Percentiles rank a stretch among this genome's conserved stretches.
Evolutionary conservation across 2,113 vertebrate genomes (phyloP).

Genomic region (Cinclus cinclus): DNA sequence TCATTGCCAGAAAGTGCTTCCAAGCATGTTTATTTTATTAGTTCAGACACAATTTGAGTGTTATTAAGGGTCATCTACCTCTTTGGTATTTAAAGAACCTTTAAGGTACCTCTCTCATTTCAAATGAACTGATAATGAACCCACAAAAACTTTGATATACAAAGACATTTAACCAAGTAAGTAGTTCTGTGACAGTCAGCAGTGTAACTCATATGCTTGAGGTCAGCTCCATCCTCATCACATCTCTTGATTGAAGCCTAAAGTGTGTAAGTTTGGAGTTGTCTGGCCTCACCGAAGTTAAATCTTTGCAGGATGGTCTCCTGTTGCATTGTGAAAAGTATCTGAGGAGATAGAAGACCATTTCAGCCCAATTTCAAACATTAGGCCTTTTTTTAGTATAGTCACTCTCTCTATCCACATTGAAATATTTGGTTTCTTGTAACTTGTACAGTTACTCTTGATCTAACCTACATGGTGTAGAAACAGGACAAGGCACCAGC

Average conservation of each 20-base stretch:
- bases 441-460: not conserved
- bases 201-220: not conserved
- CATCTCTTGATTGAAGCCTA: not conserved
- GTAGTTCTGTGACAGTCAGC: not conserved
- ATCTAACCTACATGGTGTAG: not conserved
- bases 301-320: not conserved
- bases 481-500: not conserved
- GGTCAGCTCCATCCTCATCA: not conserved
- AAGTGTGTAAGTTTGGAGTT: not conserved
- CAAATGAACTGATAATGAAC: not conserved
- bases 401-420: not conserved
- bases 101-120: not conserved
- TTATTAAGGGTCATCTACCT: not conserved
- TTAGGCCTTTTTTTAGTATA: not conserved
- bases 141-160: not conserved
- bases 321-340: not conserved
- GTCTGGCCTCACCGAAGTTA: not conserved
- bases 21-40: not conserved
- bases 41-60: not conserved
- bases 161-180: not conserved
- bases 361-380: not conserved
- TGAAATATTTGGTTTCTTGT: not conserved
- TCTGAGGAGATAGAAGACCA: not conserved
- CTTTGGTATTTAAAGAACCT: not conserved
- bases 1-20: not conserved